Evolutionary conservation across 2,888 invertebrate genomes (phyloP), one percentile per base, ranked within the genome.

Genomic region (Lymantria dispar): DNA sequence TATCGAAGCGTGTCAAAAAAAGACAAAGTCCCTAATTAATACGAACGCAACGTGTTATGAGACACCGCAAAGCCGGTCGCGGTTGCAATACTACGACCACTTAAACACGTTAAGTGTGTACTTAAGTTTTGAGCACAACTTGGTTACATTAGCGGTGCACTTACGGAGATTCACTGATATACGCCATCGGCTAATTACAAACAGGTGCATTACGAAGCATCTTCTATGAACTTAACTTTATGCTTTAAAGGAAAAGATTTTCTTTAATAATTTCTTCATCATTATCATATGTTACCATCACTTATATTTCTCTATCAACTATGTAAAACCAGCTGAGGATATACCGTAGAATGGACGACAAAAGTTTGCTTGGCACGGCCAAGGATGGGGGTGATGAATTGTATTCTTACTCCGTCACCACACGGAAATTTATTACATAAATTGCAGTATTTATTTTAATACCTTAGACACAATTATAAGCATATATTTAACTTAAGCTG

Each of bases 51-150:
- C 68, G 58, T 66, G 69, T 66, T n/a, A 68, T 64, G 53, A 64
- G 66, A 74, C 70, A 71, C 72, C 62, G 60, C 56, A 55, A 58
- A 58, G 56, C 48, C 50, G 47, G 47, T 47, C n/a, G 42, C 52
- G 60, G 60, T 58, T 61, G 60, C 64, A 64, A 64, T 68, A 58
- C 22, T 22, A 22, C 22, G 22, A 22, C 52, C 70, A 69, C 74
- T 74, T 69, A 58, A 58, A 62, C 46, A 64, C 58, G 64, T 68
- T 72, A 71, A 70, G 65, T 62, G 60, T 60, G 52, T 70, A 67
- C 74, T 74, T 68, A 61, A 64, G 59, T 55, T 57, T 60, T 62
- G 57, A 73, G 66, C 59, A 62, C 54, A 41, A 48, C 58, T 58
- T 58, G 58, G 51, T 53, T 56, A 58, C 58, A 68, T 73, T 68